These are phyloP conservation scores for Crossocerus cetratus DNA, from an alignment of 2,888 invertebrate genomes.

Conservation along the genomic window DNA sequence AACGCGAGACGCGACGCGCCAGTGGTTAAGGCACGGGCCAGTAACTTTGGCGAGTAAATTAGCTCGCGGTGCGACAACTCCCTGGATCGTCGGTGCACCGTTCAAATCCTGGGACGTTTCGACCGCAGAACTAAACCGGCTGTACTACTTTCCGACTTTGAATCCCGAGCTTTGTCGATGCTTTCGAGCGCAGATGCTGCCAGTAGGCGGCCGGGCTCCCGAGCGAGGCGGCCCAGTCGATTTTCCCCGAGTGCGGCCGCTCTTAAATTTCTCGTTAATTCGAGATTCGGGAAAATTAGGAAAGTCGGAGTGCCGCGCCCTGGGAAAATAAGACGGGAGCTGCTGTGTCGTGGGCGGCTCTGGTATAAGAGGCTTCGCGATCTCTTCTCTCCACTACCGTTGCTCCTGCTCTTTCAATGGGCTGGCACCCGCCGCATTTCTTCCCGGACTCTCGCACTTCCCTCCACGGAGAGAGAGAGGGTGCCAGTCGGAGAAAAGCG, in stretches of 20 bases:
- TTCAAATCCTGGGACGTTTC: constrained; percentile 38
- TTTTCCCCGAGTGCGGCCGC: constrained; percentile 42
- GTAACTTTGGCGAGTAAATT: constrained; percentile 5
- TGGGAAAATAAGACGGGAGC: constrained; percentile 48
- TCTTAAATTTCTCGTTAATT: constrained; percentile 63
- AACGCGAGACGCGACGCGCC: too few relatives aligned
- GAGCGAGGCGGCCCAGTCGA: constrained; percentile 17
- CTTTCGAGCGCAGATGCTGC: constrained; percentile 46
- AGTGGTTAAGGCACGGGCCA: not conserved
- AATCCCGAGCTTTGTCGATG: constrained; percentile 27
- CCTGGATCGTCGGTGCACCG: constrained; percentile 32
- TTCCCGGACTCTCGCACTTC: constrained; percentile 9
- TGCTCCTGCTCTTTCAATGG: not conserved
- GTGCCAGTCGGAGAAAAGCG: too few relatives aligned
- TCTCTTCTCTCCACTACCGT: not conserved
- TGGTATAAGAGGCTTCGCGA: constrained; percentile 23
- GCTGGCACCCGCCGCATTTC: constrained; percentile 1
- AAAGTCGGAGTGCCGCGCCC: constrained; percentile 23
- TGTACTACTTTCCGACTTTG: constrained; percentile 38
- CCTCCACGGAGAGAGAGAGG: not conserved
- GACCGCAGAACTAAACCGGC: constrained; percentile 16
- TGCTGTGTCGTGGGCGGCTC: constrained; percentile 24
- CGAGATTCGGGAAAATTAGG: constrained; percentile 67
- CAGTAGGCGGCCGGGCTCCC: constrained; percentile 24
- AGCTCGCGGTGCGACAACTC: constrained; percentile 11